These are phyloP conservation scores for Monodelphis domestica DNA, from an alignment of 2,797 vertebrate species.

Conservation along the genomic window DNA sequence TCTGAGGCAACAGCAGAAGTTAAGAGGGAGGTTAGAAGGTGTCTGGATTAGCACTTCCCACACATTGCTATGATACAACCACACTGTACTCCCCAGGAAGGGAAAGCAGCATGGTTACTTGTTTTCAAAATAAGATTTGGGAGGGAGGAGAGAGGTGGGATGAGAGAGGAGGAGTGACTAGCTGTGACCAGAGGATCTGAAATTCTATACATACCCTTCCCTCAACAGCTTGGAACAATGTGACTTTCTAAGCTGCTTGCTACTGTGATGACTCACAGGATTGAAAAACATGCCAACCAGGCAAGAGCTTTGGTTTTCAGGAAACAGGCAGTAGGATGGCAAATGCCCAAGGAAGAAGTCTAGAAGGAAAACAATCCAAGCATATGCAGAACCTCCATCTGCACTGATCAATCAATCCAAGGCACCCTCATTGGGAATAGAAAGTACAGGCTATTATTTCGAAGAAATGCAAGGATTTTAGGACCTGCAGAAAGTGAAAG, in stretches of 20 bases:
- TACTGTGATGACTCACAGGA: conserved; percentile 15
- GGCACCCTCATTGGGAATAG: fast-evolving
- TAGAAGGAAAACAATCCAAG: background rate
- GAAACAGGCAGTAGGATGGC: conserved; percentile 25
- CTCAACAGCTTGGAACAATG: background rate
- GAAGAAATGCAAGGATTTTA: conserved; percentile 10
- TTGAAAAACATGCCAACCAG: background rate
- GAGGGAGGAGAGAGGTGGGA: background rate
- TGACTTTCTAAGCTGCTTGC: conserved; percentile 8
- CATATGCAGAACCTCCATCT: background rate
- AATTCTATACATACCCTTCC: background rate
- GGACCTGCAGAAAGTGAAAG: conserved; percentile 7
- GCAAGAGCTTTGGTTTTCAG: conserved; percentile 46
- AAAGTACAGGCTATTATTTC: conserved; percentile 4
- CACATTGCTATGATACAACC: background rate
- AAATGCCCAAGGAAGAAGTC: background rate
- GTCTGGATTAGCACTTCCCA: conserved; percentile 36
- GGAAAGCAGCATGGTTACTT: background rate
- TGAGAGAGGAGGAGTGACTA: background rate
- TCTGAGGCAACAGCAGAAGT: background rate
- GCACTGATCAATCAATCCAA: background rate
- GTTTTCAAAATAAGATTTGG: background rate
- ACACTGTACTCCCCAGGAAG: background rate
- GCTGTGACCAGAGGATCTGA: background rate
- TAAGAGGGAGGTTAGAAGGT: background rate